These are phyloP conservation scores for Anodontia alba DNA, from an alignment of 2,888 invertebrate species.

Conservation along the genomic window DNA sequence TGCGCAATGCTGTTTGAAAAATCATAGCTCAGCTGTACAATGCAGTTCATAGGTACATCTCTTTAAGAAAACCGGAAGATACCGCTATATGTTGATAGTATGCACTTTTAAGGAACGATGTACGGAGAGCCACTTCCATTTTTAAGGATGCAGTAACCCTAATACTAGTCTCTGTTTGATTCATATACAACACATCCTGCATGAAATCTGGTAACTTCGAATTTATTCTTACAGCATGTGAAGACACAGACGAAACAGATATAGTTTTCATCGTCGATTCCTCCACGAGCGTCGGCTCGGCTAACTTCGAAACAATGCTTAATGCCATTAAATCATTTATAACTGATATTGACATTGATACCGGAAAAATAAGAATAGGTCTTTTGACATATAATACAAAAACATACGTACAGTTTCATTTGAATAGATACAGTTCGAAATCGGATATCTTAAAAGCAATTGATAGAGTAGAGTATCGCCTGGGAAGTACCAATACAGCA, in stretches of 20 bases:
- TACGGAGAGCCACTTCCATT: too few species aligned
- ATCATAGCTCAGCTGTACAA: too few species aligned
- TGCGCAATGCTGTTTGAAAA: too few species aligned
- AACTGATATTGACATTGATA: constrained; percentile 66
- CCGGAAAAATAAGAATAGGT: constrained; percentile 75
- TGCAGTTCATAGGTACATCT: too few species aligned
- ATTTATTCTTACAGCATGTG: constrained; percentile 2
- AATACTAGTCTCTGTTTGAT: too few species aligned
- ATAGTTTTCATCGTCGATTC: constrained; percentile 74
- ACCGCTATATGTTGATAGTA: too few species aligned
- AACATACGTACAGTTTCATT: constrained; percentile 68
- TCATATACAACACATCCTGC: too few species aligned
- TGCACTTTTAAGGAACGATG: too few species aligned
- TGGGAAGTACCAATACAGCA: constrained; percentile 81
- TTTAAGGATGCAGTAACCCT: too few species aligned
- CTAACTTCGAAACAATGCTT: constrained; percentile 66
- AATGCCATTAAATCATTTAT: constrained; percentile 70
- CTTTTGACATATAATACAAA: constrained; percentile 74
- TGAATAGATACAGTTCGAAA: constrained; percentile 60
- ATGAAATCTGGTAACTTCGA: neutral
- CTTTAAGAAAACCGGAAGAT: too few species aligned
- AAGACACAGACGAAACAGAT: constrained; percentile 59
- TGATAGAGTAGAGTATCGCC: constrained; percentile 67
- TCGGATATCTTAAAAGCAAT: constrained; percentile 67
- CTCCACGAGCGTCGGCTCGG: constrained; percentile 72